Conservation (phyloP, 2,113 vertebrate species). For the Aegotheles bennettii region DNA sequence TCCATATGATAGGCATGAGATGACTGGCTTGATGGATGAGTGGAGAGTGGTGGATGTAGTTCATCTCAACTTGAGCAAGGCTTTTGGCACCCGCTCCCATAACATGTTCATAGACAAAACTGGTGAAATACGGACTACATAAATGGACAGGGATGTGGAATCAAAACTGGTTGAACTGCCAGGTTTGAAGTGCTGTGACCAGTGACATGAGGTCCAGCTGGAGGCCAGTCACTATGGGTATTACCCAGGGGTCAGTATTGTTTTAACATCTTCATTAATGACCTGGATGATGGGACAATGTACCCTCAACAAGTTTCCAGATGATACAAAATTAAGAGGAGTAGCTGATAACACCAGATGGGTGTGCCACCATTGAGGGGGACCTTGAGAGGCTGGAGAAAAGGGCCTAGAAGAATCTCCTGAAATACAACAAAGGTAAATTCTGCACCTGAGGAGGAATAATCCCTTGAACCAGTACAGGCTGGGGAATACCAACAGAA, state of each 20-base stretch:
- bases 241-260: background rate
- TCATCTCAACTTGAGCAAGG: background rate
- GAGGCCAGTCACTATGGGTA: rapidly evolving
- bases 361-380: background rate
- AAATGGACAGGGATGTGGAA: background rate
- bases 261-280: too few relatives aligned
- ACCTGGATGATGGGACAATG: too few relatives aligned
- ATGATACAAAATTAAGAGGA: too few relatives aligned
- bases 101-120: background rate
- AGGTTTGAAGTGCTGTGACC: background rate
- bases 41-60: too few relatives aligned
- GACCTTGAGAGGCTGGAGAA: background rate
- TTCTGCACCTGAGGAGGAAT: background rate
- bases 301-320: too few relatives aligned
- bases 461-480: background rate
- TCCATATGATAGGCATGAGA: background rate
- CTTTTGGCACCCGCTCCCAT: background rate
- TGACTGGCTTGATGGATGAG: too few relatives aligned
- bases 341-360: background rate
- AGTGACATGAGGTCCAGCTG: background rate
- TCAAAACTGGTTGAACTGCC: background rate
- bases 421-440: background rate
- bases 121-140: background rate
- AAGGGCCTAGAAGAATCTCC: background rate
- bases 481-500: background rate